A percentile compares a stretch with the other conserved stretches of the same genome.
These are phyloP conservation scores for Yponomeuta evonymella DNA, from an alignment of 2,888 invertebrate genomes.

Conservation along the genomic window DNA sequence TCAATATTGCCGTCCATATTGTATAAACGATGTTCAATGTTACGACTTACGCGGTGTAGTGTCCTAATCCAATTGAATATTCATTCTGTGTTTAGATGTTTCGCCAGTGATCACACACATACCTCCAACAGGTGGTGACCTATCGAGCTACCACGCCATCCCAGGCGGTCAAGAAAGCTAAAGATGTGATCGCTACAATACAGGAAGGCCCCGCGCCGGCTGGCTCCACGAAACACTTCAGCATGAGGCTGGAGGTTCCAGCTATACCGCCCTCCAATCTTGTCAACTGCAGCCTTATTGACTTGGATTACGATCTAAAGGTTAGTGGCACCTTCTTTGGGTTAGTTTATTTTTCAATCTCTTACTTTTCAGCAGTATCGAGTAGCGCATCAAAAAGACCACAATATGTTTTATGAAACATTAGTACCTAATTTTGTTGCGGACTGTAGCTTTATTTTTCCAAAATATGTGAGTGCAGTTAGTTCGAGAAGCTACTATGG, in stretches of 20 bases:
- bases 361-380: not conserved
- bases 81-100: not conserved
- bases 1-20: too few species aligned
- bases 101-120: too few species aligned
- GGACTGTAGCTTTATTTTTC: too few species aligned
- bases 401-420: too few species aligned
- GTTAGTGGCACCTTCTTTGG: constrained; percentile 47
- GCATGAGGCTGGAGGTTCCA: constrained; percentile 80
- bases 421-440: too few species aligned
- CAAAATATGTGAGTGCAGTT: too few species aligned
- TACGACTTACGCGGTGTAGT: too few species aligned
- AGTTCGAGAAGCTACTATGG: too few species aligned
- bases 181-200: constrained; percentile 77
- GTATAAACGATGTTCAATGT: too few species aligned
- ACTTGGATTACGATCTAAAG: constrained; percentile 84
- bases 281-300: constrained; percentile 83
- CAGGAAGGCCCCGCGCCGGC: constrained; percentile 80
- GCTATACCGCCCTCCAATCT: constrained; percentile 87
- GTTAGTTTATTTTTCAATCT: not conserved
- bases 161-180: constrained; percentile 74
- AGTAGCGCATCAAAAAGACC: too few species aligned
- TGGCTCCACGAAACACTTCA: constrained; percentile 78
- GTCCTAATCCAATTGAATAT: too few species aligned
- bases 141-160: constrained; percentile 80
- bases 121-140: constrained; percentile 65